Evolutionary conservation across 2,888 invertebrate genomes (phyloP), one percentile per base, ranked within the genome.

Genomic region (Selenia dentaria): DNA sequence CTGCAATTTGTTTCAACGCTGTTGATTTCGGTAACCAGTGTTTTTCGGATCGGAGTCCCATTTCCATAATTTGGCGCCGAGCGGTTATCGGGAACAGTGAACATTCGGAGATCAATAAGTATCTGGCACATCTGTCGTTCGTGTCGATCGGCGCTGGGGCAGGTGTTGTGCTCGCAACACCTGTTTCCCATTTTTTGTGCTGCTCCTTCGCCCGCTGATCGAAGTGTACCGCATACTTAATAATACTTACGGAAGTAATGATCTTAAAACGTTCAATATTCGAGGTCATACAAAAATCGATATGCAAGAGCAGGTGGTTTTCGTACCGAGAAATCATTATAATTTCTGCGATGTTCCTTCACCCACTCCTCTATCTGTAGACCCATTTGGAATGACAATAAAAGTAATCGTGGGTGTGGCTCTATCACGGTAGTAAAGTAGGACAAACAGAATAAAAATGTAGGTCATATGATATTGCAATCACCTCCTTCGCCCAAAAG

Each of bases 121-220:
- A 59, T 59, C 50, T 46, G 44, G 62, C 57, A 60, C 85, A 84
- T 83, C 84, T 83, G 83, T 70, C 78, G 67, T 32, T 25, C 12
- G 40, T 9, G 42, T 58, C 50, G 49, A 47, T 49, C 52, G 51
- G 47, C 44, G 24, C 58, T 54, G 58, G 46, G 51, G 82, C 85
- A 84, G 85, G 84, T 85, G 85, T 58, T 59, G 56, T 47, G 41
- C 43, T 41, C 38, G 46, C 56, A 67, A 62, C 86, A 87, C 85
- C 86, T 87, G 86, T 84, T 83, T 70, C 66, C 68, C 62, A 67
- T 78, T 86, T 85, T 83, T 83, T 82, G 69, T 72, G 41, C 58
- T 60, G 45, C 59, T 66, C 70, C 64, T 64, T 61, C 58, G 43
- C 58, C 33, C 33, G 40, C 41, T 25, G 12, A 53, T 43, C 49